Percentiles rank a stretch among this genome's conserved stretches.
Evolutionary conservation across 30 jellyfish, hydroid and myxozoan species (phyloP).

Genomic region (Chrysaora quinquecirrha): DNA sequence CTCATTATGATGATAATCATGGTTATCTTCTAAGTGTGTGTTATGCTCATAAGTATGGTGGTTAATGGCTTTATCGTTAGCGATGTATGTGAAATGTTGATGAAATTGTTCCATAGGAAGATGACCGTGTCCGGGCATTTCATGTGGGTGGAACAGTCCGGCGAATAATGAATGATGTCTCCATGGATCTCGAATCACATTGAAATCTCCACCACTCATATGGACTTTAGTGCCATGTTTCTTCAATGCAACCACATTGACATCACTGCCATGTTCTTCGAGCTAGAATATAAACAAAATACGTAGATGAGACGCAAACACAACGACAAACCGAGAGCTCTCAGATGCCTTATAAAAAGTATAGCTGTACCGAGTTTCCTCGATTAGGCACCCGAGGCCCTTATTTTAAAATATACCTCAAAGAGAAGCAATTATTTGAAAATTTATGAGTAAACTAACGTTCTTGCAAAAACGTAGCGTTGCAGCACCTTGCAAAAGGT

Average conservation of each 20-base stretch:
- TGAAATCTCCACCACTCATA: constrained; percentile 96
- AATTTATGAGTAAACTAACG: too few species aligned
- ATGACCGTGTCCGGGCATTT: constrained; percentile 71
- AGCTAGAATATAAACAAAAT: constrained; percentile 50
- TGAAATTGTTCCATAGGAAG: constrained; percentile 86
- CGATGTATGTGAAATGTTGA: constrained; percentile 90
- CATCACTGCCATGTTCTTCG: constrained; percentile 93
- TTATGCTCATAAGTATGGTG: constrained; percentile 70
- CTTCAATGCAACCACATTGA: constrained; percentile 72
- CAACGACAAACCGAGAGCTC: too few species aligned
- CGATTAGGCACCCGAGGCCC: too few species aligned
- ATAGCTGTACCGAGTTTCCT: too few species aligned
- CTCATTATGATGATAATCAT: constrained; percentile 69
- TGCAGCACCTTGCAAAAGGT: too few species aligned
- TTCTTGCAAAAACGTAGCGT: too few species aligned
- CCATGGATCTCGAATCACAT: constrained; percentile 97
- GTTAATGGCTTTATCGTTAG: constrained; percentile 79
- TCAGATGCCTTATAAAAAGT: too few species aligned
- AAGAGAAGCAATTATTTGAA: too few species aligned
- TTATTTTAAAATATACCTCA: too few species aligned
- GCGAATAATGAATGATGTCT: constrained; percentile 92
- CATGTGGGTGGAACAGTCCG: constrained; percentile 89
- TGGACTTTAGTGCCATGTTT: constrained; percentile 87
- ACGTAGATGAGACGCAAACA: too few species aligned
- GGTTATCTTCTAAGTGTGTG: constrained; percentile 62